A percentile compares a stretch with the other conserved stretches of the same genome.
These are phyloP conservation scores for Vanessa cardui DNA, from an alignment of 2,888 invertebrate species.

Conservation along the genomic window DNA sequence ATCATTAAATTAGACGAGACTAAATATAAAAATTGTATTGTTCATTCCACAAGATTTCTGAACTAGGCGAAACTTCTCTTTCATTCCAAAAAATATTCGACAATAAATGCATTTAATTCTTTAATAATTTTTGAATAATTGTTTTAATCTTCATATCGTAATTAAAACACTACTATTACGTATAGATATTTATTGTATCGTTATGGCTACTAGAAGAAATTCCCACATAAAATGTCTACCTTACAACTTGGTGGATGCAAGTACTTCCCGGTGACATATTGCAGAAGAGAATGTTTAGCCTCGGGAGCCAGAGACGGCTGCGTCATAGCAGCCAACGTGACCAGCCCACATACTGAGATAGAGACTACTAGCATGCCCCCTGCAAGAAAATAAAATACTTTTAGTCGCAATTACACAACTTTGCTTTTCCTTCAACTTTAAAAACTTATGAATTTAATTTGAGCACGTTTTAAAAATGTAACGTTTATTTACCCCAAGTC, in stretches of 20 bases:
- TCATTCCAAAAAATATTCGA: too few species aligned
- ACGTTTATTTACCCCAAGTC: slow-evolving; percentile 87
- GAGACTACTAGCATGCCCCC: slow-evolving; percentile 95
- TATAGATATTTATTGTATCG: too few species aligned
- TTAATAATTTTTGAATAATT: too few species aligned
- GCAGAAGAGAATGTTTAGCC: slow-evolving; percentile 93
- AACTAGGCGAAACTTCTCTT: too few species aligned
- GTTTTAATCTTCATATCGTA: too few species aligned
- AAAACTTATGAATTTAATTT: background rate
- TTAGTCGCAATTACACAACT: background rate
- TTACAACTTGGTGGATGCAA: slow-evolving; percentile 93
- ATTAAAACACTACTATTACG: too few species aligned
- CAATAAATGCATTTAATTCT: too few species aligned
- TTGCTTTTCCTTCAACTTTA: too few species aligned
- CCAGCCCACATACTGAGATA: slow-evolving; percentile 93
- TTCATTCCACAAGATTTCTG: too few species aligned
- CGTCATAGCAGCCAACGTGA: slow-evolving; percentile 95
- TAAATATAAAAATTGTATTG: too few species aligned
- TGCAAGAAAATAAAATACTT: slow-evolving; percentile 49
- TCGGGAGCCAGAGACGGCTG: slow-evolving; percentile 95
- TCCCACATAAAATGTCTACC: slow-evolving; percentile 52
- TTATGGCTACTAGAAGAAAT: too few species aligned
- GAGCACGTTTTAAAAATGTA: background rate
- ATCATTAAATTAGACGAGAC: too few species aligned
- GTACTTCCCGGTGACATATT: slow-evolving; percentile 96